Evolutionary conservation across 92 coral and sea anemone genomes (phyloP).

Genomic region (Siderastrea siderea): DNA sequence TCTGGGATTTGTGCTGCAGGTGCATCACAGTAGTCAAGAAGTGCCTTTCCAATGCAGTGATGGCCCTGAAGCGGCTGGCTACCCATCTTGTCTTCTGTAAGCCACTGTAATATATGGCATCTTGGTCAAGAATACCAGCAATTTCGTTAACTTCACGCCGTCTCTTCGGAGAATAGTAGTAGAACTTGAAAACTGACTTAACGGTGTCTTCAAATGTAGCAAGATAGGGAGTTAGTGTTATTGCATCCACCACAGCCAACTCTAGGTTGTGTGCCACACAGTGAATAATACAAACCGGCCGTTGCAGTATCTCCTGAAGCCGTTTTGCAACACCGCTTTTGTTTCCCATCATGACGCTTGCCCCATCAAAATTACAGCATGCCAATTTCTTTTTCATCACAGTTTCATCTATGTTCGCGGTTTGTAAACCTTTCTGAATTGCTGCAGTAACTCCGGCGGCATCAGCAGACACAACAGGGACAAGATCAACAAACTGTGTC

Average conservation of each 20-base stretch:
- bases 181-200: slow-evolving; percentile 36
- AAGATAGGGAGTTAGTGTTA: slow-evolving; percentile 30
- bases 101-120: slow-evolving; percentile 45
- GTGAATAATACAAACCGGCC: slow-evolving; percentile 47
- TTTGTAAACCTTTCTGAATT: slow-evolving; percentile 12
- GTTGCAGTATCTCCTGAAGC: slow-evolving; percentile 31
- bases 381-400: slow-evolving; percentile 25
- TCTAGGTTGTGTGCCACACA: slow-evolving; percentile 70
- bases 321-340: slow-evolving; percentile 38
- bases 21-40: slow-evolving; percentile 41
- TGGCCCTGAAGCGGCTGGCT: slow-evolving; percentile 46
- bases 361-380: slow-evolving; percentile 52
- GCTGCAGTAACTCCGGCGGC: slow-evolving; percentile 34
- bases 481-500: slow-evolving; percentile 45
- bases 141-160: slow-evolving; percentile 53
- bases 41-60: slow-evolving; percentile 54
- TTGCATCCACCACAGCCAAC: slow-evolving; percentile 65
- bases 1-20: slow-evolving; percentile 56
- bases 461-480: slow-evolving; percentile 36
- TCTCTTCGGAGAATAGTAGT: slow-evolving; percentile 59
- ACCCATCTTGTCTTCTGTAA: slow-evolving; percentile 58
- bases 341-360: slow-evolving; percentile 47
- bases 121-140: slow-evolving; percentile 41
- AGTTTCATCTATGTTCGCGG: slow-evolving; percentile 17
- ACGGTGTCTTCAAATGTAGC: slow-evolving; percentile 47